phyloP scores from a whole-genome alignment of 92 coral and sea anemone species.

The Desmophyllum pertusum region DNA sequence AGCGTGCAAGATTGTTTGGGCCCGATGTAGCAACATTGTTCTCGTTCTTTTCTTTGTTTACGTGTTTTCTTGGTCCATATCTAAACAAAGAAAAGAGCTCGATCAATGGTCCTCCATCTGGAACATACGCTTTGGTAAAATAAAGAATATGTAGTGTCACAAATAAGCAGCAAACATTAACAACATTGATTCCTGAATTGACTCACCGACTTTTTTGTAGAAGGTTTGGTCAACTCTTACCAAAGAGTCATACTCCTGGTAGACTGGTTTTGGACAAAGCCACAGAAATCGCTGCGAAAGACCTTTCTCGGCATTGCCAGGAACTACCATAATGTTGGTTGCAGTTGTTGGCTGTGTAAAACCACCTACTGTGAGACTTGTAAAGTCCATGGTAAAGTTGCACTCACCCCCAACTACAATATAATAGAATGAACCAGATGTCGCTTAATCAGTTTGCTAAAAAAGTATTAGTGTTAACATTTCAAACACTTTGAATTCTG shows the following conservation, averaged over 20 bases:
- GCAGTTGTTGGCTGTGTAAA: conserved; percentile 40
- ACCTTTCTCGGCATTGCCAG: conserved; percentile 43
- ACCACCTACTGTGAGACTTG: conserved; percentile 33
- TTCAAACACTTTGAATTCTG: no score
- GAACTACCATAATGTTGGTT: conserved; percentile 5
- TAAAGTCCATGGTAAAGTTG: conserved; percentile 29
- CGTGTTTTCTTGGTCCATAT: no score
- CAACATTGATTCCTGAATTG: no score
- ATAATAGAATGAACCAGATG: no score
- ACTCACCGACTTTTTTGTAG: conserved; percentile 23
- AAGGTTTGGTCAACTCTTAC: conserved; percentile 22
- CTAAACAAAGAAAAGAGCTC: no score
- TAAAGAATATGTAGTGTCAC: neutral
- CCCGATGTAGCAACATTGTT: no score
- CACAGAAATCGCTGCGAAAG: conserved; percentile 38
- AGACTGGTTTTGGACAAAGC: conserved; percentile 31
- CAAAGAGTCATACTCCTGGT: conserved; percentile 17
- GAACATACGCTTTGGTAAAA: no score
- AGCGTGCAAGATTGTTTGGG: no score
- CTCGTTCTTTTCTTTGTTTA: no score
- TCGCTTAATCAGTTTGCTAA: no score
- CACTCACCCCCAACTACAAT: conserved; percentile 25
- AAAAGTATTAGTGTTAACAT: no score
- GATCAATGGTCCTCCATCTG: no score
- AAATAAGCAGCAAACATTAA: neutral